These are phyloP conservation scores for Pterois miles DNA, from an alignment of 2,797 vertebrate species.

Conservation along the genomic window DNA sequence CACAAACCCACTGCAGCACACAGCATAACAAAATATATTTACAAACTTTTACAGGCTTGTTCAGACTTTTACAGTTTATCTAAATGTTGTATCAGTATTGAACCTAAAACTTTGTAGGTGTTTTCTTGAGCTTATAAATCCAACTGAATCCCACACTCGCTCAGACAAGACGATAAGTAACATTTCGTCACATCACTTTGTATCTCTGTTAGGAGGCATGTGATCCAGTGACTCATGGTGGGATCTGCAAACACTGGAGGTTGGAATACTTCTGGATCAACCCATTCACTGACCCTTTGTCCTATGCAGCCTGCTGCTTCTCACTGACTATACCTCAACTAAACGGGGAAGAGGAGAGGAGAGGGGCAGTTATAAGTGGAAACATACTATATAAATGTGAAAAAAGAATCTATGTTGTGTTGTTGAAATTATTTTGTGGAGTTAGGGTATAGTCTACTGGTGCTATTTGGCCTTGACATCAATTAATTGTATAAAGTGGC, in stretches of 20 bases:
- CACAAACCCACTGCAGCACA: neutral
- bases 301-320: slow-evolving; percentile 8
- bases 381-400: neutral
- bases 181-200: slow-evolving; percentile 10
- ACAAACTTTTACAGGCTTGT: too few relatives aligned
- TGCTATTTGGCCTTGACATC: neutral
- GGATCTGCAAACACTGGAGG: slow-evolving; percentile 14
- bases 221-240: slow-evolving; percentile 11
- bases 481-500: neutral
- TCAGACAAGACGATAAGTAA: slow-evolving; percentile 8
- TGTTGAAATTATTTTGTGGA: neutral
- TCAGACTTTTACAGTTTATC: neutral
- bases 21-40: neutral
- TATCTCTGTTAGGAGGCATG: slow-evolving; percentile 3
- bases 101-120: neutral
- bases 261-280: neutral
- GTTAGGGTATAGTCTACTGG: neutral
- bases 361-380: neutral
- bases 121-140: slow-evolving; percentile 25
- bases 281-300: slow-evolving; percentile 8
- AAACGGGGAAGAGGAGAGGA: neutral
- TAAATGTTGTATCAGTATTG: neutral
- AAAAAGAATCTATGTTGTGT: neutral
- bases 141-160: neutral
- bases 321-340: slow-evolving; percentile 28